Evolutionary conservation across 2,113 vertebrate genomes (phyloP), one percentile per base, ranked within the genome.

Genomic region (Bombycilla garrulus): DNA sequence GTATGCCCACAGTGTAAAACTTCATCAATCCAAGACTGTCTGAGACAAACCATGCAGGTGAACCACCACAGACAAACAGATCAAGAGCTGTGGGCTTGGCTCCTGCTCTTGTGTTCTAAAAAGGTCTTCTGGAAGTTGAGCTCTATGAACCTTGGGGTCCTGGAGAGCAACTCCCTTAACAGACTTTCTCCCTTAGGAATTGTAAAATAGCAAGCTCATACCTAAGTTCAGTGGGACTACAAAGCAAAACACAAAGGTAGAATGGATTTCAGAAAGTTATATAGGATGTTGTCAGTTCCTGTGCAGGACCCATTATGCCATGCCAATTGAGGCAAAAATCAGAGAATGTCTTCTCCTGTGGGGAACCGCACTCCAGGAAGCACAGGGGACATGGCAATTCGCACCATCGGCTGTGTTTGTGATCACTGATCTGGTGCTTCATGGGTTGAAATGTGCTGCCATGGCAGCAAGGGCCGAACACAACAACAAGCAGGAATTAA

Each of bases 311-410:
- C 7, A 6, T 47, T 36, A n/a, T 16, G 11, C 48, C 23, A 29
- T n/a, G 38, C 3, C 26, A 28, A 4, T 4, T 0, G 4, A 85
- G 38, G 48, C 15, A 45, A 66, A 79, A 74, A 38, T 29, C 33
- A 64, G 44, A 33, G 12, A 6, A 23, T 6, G 25, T 12, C 48
- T 24, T 51, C 36, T 67, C 26, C 62, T 40, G 16, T 21, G n/a
- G 33, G 20, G n/a, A 80, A 1, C 7, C 4, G 12, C 36, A 6
- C 20, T 12, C 15, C 12, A 17, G 56, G 35, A 36, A 51, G 10
- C 31, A 11, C 0, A 3, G 56, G 10, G 38, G 10, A 31, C 2
- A 1, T 1, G 28, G 33, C 25, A 20, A 4, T n/a, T 35, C 7
- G 23, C n/a, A 40, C 25, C 35, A 33, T 23, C 3, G 0, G 24